Base-by-base conservation (phyloP, 2,113 vertebrate species). In the Rutilus rutilus region DNA sequence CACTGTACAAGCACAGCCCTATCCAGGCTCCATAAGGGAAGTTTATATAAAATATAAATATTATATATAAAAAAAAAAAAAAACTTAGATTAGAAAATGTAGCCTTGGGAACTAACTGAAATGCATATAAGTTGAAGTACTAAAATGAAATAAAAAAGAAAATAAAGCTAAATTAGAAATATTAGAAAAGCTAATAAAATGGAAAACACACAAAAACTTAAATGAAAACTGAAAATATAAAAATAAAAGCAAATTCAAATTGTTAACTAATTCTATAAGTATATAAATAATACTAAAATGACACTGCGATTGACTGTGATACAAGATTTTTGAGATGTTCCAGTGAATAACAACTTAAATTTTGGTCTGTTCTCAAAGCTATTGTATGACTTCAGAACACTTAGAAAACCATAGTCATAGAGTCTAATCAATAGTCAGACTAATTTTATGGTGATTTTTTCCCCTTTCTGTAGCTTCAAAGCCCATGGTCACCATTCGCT, bases 11-110 rank as follows among this genome's bases (percentile, higher is more conserved):
- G 59, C n/a, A 5, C 39, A 25, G 2, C n/a, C 90, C 89, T 82
- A 71, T 84, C 52, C 39, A 59, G 81, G 65, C 23, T 85, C 83
- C 78, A 78, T 19, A 30, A 52, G 64, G 50, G 45, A 88, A 39
- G 23, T 57, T 82, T 79, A 4, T 6, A 57, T 57, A 9, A 14
- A 50, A 50, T 50, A 50, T 15, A 50, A 57, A 57, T 21, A 57
- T 57, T 23, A 21, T 21, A 7, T 57, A 6, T 1, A 21, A 19
- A 54, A 54, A n/a, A 11, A 60, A 25, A 21, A 23, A 2, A 3
- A 11, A 11, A 45, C 10, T 2, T 2, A n/a, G 11, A 60, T n/a
- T 60, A 10, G 2, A 9, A 9, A 10, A 62, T 62, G 0, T 62
- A 3, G 23, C 9, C 23, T 62, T 62, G 59, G 59, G 2, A 60